Base-by-base conservation (phyloP, 1,140 invertebrate genomes). In the Sarcophaga bullata region DNA sequence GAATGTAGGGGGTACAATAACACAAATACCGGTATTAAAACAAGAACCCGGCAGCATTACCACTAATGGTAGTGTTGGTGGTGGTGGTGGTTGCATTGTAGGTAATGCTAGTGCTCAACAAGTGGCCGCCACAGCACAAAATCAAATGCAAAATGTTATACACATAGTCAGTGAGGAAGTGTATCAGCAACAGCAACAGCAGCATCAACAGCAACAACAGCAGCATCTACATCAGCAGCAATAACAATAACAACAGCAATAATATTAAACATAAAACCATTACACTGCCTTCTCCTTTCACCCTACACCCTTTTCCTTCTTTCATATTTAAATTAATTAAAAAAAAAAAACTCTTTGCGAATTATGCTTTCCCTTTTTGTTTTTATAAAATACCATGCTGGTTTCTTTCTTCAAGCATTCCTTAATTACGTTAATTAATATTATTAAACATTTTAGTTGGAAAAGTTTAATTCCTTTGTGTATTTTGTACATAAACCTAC, bases 121-220 rank as follows among this genome's bases (percentile, higher is more conserved):
- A 54, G 47, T 85, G 84, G 68, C 85, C 82, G 81, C 84, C 75
- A 73, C 82, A 84, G 73, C 82, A 84, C 17, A 86, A 86, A 47
- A 85, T 86, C 73, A 86, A 84, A 86, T 89, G 85, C 87, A 89
- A 84, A 89, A 89, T 85, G 88, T 89, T 73, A 89, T 89, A 85
- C 88, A 89, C 54, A 89, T 89, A 85, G 88, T 89, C 19, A 88
- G 86, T 82, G 88, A 89, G 82, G 87, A 89, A 76, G 85, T 89
- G 54, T 88, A 78, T 78, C 75, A 78, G 48, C 75, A 78, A 19
- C 75, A 78, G 48, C 75, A 78, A 11, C 75, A 78, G 13, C 75
- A 78, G n/a, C 75, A 78, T 11, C 75, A 78, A 25, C 75, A 78
- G 9, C 75, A 50, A 11, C 75, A 78, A 8, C 75, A 78, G 3